phyloP scores from a whole-genome alignment of 1,140 invertebrate species.

The Belonocnema kinseyi region DNA sequence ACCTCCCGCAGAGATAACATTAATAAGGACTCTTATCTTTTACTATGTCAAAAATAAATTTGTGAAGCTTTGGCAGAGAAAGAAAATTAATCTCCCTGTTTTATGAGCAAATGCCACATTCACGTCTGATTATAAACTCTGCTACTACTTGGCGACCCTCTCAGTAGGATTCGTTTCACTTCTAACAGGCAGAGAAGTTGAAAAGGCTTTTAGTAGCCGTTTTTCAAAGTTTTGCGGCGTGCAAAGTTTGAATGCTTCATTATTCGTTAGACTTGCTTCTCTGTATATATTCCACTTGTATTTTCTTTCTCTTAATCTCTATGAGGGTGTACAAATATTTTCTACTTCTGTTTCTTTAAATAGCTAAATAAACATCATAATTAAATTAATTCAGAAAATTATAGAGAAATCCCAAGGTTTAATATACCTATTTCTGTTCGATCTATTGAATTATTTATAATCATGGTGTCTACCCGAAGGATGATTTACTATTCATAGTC shows the following conservation, averaged over 20 bases:
- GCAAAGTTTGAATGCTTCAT: slow-evolving; percentile 8
- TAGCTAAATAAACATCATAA: too few species aligned
- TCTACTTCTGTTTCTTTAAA: too few species aligned
- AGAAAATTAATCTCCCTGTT: slow-evolving; percentile 10
- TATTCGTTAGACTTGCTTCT: slow-evolving; percentile 6
- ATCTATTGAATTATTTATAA: too few species aligned
- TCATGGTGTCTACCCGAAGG: too few species aligned
- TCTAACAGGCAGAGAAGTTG: neutral
- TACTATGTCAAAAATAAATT: neutral
- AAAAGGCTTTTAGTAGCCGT: slow-evolving; percentile 6
- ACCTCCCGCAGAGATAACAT: too few species aligned
- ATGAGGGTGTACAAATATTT: too few species aligned
- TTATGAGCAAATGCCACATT: slow-evolving; percentile 19
- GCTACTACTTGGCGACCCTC: neutral
- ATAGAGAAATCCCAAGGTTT: too few species aligned
- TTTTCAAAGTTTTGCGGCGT: slow-evolving; percentile 11
- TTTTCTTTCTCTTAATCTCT: neutral
- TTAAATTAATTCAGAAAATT: too few species aligned
- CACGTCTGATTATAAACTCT: slow-evolving; percentile 31
- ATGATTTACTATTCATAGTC: too few species aligned
- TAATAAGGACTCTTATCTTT: too few species aligned
- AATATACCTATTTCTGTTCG: too few species aligned
- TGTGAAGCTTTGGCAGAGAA: slow-evolving; percentile 3
- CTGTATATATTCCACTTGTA: neutral
- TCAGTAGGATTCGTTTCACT: too few species aligned